Evolutionary conservation across 1,140 invertebrate species (phyloP).

Genomic region (Philotrypesis tridentata): DNA sequence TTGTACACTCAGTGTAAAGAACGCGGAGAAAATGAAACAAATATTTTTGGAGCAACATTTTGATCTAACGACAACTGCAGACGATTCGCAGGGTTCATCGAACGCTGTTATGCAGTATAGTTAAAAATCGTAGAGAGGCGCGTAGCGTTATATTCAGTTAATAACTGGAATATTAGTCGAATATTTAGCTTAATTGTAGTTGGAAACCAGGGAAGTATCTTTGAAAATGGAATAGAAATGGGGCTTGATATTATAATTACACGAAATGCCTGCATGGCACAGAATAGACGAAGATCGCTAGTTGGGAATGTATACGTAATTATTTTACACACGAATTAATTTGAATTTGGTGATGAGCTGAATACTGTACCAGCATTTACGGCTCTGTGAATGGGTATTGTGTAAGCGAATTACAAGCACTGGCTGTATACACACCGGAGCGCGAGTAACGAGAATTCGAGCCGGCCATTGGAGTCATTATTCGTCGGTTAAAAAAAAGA

Average conservation of each 20-base stretch:
- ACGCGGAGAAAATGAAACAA: not conserved
- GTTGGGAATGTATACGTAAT: not conserved
- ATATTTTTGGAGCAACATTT: too few relatives aligned
- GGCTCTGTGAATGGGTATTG: too few relatives aligned
- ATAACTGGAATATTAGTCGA: too few relatives aligned
- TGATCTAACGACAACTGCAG: too few relatives aligned
- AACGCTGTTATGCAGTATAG: too few relatives aligned
- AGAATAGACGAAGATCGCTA: not conserved
- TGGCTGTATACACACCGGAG: too few relatives aligned
- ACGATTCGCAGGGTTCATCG: too few relatives aligned
- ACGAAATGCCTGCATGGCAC: not conserved
- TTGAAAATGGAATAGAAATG: not conserved
- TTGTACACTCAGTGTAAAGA: not conserved
- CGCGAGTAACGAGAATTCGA: not conserved
- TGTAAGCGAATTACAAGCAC: not conserved
- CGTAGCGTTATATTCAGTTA: too few relatives aligned
- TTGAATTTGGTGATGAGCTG: not conserved
- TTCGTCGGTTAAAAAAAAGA: not conserved
- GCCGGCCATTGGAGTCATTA: not conserved
- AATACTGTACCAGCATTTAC: not conserved
- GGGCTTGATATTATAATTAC: not conserved
- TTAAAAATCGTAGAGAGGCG: too few relatives aligned
- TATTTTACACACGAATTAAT: not conserved
- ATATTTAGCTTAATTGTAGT: too few relatives aligned
- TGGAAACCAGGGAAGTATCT: not conserved